Conservation (phyloP, 2,113 vertebrate species). For the Microtus ochrogaster region DNA sequence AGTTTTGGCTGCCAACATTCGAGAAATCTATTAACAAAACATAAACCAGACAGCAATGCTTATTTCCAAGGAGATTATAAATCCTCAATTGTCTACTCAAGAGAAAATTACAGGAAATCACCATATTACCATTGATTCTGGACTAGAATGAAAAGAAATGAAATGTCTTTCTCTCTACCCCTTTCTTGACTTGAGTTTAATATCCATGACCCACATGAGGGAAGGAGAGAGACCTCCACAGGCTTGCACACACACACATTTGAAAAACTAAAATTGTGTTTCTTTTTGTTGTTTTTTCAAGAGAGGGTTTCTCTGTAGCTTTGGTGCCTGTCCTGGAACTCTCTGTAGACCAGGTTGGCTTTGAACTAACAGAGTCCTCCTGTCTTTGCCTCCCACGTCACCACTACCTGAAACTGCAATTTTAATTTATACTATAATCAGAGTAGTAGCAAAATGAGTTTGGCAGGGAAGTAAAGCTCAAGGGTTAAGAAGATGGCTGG, state of each 20-base stretch:
- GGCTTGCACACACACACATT: background rate
- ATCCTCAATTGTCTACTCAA: background rate
- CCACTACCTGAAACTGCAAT: background rate
- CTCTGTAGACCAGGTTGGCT: too few species aligned
- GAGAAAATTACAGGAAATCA: background rate
- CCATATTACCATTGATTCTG: background rate
- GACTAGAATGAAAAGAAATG: background rate
- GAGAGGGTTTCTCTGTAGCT: too few species aligned
- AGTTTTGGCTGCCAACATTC: slow-evolving; percentile 97
- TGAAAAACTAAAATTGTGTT: background rate
- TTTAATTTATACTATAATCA: background rate
- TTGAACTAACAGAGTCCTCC: too few species aligned
- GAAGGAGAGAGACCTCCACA: background rate
- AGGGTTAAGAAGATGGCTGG: background rate
- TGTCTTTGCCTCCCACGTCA: too few species aligned
- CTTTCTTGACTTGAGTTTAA: background rate
- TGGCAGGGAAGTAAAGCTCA: background rate
- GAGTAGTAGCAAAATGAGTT: background rate
- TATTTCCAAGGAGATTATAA: background rate
- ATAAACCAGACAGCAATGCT: slow-evolving; percentile 4
- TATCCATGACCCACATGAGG: background rate
- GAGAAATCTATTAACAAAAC: slow-evolving; percentile 90
- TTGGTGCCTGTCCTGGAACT: too few species aligned
- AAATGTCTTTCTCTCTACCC: too few species aligned
- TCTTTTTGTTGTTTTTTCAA: too few species aligned